Evolutionary conservation across 35 echinoderm and acorn worm genomes (phyloP).

Genomic region (Ptychodera flava): DNA sequence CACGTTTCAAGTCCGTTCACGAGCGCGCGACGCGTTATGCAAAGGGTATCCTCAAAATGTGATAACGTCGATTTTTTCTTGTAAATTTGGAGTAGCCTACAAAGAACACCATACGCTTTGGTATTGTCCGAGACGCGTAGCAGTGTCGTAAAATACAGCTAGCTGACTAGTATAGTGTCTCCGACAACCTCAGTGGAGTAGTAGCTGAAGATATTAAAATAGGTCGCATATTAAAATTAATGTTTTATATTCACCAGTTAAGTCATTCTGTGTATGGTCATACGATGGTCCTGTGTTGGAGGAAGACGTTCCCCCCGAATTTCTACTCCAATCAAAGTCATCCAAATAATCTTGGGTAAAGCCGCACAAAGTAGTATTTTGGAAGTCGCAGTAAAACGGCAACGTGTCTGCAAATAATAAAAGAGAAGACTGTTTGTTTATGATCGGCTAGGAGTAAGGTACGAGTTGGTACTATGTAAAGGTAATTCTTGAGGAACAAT

Average conservation of each 20-base stretch:
- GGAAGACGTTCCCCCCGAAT: neutral
- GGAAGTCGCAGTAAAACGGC: neutral
- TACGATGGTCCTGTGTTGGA: neutral
- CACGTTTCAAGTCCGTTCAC: neutral
- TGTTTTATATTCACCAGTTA: neutral
- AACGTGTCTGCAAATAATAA: neutral
- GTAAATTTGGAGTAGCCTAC: neutral
- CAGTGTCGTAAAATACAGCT: neutral
- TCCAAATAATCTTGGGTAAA: neutral
- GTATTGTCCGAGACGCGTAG: neutral
- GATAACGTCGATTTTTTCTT: too few relatives aligned
- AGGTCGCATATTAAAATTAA: neutral
- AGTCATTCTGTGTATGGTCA: neutral
- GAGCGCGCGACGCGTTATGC: neutral
- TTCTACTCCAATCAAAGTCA: neutral
- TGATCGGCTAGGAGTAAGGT: neutral
- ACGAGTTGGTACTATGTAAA: too few relatives aligned
- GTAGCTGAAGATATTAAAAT: neutral
- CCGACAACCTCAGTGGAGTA: neutral
- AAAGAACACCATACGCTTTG: neutral
- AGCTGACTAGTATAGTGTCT: neutral
- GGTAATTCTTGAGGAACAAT: too few relatives aligned
- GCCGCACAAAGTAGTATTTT: neutral
- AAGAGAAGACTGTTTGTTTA: neutral
- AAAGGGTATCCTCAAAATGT: too few relatives aligned